phyloP scores from a whole-genome alignment of 2,888 invertebrate species.

The Nephrotoma appendiculata region DNA sequence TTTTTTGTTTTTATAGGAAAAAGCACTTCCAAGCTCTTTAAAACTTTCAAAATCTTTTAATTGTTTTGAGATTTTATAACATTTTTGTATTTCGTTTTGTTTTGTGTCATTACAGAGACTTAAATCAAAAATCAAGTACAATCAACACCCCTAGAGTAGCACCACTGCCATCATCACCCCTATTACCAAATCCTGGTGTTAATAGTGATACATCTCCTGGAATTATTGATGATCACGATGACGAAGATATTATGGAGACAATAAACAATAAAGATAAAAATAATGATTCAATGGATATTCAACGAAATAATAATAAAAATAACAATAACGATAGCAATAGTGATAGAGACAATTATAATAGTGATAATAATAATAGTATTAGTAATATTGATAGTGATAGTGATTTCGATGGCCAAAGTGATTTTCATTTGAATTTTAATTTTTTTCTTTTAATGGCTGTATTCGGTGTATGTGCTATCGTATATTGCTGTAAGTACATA shows the following conservation, averaged over 20 bases:
- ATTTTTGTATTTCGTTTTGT: neutral
- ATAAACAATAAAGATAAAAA: neutral
- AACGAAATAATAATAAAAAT: neutral
- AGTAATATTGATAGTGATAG: neutral
- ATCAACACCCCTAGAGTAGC: neutral
- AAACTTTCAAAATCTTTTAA: neutral
- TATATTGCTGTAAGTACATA: constrained; percentile 41
- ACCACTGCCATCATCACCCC: neutral
- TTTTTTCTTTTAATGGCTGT: constrained; percentile 30
- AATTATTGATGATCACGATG: neutral
- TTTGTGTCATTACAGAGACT: neutral
- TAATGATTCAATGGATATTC: neutral
- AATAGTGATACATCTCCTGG: neutral
- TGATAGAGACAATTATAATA: neutral
- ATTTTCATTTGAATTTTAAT: constrained; percentile 8
- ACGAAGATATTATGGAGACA: neutral
- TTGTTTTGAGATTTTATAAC: neutral
- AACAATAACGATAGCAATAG: neutral
- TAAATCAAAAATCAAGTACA: neutral
- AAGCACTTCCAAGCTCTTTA: neutral
- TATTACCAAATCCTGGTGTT: neutral
- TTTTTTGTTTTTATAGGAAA: neutral
- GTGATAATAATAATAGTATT: neutral
- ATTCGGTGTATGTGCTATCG: constrained; percentile 35
- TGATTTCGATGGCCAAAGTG: neutral